These are phyloP conservation scores for Podabrus alpinus DNA, from an alignment of 2,888 invertebrate species.

Conservation along the genomic window DNA sequence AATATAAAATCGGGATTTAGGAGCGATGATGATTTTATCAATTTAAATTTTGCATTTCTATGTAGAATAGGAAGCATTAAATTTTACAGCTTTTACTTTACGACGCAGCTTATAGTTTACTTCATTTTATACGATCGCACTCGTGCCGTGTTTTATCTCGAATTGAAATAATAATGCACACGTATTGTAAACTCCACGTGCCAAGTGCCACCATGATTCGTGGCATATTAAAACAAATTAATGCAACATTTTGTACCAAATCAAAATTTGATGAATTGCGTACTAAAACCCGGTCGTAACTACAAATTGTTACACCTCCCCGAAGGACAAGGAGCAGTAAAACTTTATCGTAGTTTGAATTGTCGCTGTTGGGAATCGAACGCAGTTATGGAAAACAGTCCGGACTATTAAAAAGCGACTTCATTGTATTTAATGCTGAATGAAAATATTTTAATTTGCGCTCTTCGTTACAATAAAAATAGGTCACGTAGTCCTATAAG, in stretches of 20 bases:
- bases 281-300: background rate
- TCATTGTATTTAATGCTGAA: background rate
- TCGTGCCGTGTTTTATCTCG: conserved; percentile 30
- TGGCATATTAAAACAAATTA: background rate
- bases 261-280: background rate
- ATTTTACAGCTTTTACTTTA: conserved; percentile 39
- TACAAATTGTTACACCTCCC: background rate
- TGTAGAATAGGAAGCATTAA: conserved; percentile 36
- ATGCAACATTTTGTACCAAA: background rate
- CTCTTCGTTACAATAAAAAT: background rate
- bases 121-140: conserved; percentile 30
- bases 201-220: background rate
- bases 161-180: conserved; percentile 24
- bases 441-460: background rate
- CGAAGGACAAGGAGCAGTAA: background rate
- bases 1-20: conserved; percentile 6
- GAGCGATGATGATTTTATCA: conserved; percentile 23
- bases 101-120: conserved; percentile 33
- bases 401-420: background rate
- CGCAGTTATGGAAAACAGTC: background rate
- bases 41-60: conserved; percentile 20
- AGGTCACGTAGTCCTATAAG: background rate
- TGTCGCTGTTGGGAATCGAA: background rate
- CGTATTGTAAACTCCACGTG: conserved; percentile 24
- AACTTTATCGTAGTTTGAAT: background rate